phyloP scores from a whole-genome alignment of 2,113 vertebrate genomes.

The Neodontobutis hainanensis region DNA sequence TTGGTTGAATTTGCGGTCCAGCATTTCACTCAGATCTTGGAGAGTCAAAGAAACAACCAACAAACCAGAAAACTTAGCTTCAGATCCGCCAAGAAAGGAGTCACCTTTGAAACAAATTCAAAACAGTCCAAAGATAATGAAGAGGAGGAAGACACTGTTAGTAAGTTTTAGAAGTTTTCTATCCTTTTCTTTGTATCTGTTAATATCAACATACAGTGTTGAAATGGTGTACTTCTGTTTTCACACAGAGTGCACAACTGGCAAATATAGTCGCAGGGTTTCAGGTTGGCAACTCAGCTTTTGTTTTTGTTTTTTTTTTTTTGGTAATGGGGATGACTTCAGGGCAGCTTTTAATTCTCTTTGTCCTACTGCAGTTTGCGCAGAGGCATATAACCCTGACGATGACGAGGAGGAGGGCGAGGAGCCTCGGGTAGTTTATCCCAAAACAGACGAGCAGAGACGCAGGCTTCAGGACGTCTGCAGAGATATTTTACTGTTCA shows the following conservation, averaged over 20 bases:
- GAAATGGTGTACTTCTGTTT: constrained; percentile 19
- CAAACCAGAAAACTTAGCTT: constrained; percentile 21
- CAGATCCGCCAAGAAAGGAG: constrained; percentile 42
- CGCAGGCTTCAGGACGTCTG: constrained; percentile 92
- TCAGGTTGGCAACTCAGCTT: constrained; percentile 82
- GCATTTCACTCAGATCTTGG: constrained; percentile 84
- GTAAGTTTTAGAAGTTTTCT: constrained; percentile 53
- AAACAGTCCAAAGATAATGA: constrained; percentile 39
- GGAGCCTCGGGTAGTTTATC: constrained; percentile 88
- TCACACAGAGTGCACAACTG: constrained; percentile 80
- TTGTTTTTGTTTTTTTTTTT: too few species aligned
- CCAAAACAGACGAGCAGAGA: constrained; percentile 92
- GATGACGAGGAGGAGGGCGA: constrained; percentile 90
- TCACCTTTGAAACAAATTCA: constrained; percentile 46
- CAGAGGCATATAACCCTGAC: constrained; percentile 90
- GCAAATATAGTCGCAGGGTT: constrained; percentile 86
- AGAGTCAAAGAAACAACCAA: constrained; percentile 61
- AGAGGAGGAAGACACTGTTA: constrained; percentile 31
- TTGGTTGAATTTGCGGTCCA: constrained; percentile 88
- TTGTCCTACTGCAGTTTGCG: constrained; percentile 83
- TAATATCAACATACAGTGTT: too few species aligned
- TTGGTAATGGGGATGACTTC: neutral
- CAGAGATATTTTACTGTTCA: constrained; percentile 93
- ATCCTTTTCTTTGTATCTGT: neutral
- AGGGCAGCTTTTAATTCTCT: neutral